Conservation (phyloP, 2,888 invertebrate genomes). For the Gastracanthus pulcherrimus region DNA sequence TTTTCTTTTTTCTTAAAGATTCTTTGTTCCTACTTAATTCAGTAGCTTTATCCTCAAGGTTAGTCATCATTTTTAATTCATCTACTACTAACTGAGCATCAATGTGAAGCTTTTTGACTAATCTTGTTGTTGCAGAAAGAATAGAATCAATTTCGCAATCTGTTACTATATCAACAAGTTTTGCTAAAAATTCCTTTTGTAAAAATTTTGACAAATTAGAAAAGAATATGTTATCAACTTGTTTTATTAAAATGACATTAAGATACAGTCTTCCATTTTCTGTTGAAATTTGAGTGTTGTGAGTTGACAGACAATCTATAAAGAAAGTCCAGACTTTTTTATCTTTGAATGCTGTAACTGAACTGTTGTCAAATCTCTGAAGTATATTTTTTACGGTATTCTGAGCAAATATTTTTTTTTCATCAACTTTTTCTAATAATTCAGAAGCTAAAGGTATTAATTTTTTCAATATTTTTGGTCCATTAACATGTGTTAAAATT, state of each 20-base stretch:
- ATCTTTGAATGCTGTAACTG: constrained; percentile 76
- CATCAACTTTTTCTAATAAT: constrained; percentile 71
- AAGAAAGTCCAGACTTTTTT: constrained; percentile 81
- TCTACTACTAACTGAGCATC: constrained; percentile 81
- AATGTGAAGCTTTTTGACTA: constrained; percentile 84
- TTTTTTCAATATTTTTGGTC: constrained; percentile 76
- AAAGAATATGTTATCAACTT: constrained; percentile 81
- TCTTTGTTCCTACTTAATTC: constrained; percentile 13
- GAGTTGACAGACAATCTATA: constrained; percentile 79
- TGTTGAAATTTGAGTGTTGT: constrained; percentile 77
- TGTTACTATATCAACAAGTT: constrained; percentile 71
- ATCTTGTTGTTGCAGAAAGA: constrained; percentile 80
- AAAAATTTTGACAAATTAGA: constrained; percentile 63
- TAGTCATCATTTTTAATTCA: constrained; percentile 82
- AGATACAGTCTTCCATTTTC: constrained; percentile 77
- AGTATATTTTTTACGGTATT: constrained; percentile 80
- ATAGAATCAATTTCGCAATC: constrained; percentile 70
- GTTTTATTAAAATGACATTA: constrained; percentile 79
- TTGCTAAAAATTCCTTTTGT: constrained; percentile 67
- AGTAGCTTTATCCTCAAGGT: constrained; percentile 48
- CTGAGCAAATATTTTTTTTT: constrained; percentile 77
- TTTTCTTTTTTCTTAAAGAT: constrained; percentile 35
- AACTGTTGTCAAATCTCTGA: constrained; percentile 80
- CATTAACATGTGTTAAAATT: constrained; percentile 78
- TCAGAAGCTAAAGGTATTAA: constrained; percentile 71